These are phyloP conservation scores for Cossypha polioptera DNA, from an alignment of 2,797 vertebrate genomes.

Conservation along the genomic window DNA sequence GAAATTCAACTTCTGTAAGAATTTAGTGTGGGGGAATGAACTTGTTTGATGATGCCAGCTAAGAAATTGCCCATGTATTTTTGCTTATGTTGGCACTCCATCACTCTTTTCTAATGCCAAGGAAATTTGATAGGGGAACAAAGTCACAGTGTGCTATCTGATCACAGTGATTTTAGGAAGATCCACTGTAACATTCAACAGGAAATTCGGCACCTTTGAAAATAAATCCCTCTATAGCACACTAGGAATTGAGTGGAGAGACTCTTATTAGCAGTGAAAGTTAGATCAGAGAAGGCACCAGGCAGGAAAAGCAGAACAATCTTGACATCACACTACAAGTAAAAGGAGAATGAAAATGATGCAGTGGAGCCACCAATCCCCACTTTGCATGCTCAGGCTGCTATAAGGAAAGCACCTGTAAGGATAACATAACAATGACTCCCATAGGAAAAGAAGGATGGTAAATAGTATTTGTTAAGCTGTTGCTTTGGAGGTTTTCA, in stretches of 20 bases:
- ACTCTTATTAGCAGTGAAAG: not conserved
- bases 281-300: not conserved
- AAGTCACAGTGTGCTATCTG: not conserved
- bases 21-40: not conserved
- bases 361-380: not conserved
- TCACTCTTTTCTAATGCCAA: not conserved
- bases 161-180: not conserved
- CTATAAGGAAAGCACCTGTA: conserved; percentile 40
- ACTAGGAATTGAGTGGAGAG: not conserved
- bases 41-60: not conserved
- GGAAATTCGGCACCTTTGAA: not conserved
- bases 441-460: not conserved
- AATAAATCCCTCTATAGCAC: not conserved
- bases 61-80: not conserved
- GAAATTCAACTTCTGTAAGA: not conserved
- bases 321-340: not conserved
- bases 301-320: not conserved
- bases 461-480: not conserved
- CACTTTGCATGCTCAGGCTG: not conserved
- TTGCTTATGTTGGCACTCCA: not conserved
- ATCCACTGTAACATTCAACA: not conserved
- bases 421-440: not conserved
- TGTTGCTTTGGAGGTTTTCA: conserved; percentile 7
- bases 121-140: not conserved
- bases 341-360: not conserved